A percentile compares a stretch with the other conserved stretches of the same genome.
Conservation (phyloP, 2,888 invertebrate species). For the Xestia c-nigrum region DNA sequence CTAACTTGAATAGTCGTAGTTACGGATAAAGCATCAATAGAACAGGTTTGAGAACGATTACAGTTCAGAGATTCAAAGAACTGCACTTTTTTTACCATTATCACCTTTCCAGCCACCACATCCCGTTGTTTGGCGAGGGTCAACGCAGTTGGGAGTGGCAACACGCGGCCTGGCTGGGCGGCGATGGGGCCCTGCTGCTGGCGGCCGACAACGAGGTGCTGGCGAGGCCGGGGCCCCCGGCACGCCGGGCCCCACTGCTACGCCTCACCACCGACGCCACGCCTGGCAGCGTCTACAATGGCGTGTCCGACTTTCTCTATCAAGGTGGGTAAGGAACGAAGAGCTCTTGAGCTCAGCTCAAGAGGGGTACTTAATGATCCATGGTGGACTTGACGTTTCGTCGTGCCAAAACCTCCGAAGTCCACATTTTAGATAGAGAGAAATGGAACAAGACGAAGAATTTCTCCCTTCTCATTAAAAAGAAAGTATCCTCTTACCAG, state of each 20-base stretch:
- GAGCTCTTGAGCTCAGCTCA: too few relatives aligned
- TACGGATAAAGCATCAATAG: neutral
- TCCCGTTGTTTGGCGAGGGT: conserved; percentile 95
- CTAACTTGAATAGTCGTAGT: conserved; percentile 4
- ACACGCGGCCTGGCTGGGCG: conserved; percentile 95
- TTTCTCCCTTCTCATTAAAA: neutral
- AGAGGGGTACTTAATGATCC: too few relatives aligned
- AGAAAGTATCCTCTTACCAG: neutral
- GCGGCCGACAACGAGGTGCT: conserved; percentile 97
- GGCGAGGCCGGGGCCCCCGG: conserved; percentile 93
- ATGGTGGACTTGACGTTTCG: neutral
- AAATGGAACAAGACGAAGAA: neutral
- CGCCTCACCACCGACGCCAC: conserved; percentile 94
- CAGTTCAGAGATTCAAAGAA: neutral
- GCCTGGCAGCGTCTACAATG: conserved; percentile 96
- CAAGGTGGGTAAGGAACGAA: conserved; percentile 92
- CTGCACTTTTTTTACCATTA: neutral
- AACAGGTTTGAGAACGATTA: neutral
- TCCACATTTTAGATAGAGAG: neutral
- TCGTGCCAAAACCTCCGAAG: neutral
- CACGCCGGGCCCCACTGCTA: conserved; percentile 91
- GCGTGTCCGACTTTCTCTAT: conserved; percentile 98
- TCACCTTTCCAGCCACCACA: conserved; percentile 92
- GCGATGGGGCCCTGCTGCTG: conserved; percentile 94
- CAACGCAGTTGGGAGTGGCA: conserved; percentile 93